Conservation (phyloP, 2,888 invertebrate genomes). For the Rambutsinella grinnellia region DNA sequence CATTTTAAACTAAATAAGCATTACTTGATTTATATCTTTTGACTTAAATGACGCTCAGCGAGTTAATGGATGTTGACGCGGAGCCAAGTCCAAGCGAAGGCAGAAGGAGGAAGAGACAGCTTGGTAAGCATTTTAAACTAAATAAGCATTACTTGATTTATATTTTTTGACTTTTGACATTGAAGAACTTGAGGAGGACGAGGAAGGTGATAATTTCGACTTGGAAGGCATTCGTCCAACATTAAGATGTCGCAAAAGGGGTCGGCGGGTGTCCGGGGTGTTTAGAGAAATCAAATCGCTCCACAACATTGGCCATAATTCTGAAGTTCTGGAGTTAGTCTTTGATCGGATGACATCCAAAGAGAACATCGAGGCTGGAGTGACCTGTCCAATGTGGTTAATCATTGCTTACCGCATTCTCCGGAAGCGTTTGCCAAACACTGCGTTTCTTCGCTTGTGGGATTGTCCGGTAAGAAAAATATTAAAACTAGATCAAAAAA, state of each 20-base stretch:
- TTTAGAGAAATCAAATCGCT: slow-evolving; percentile 8
- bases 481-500: neutral
- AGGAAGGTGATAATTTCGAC: neutral
- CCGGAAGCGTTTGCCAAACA: neutral
- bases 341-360: slow-evolving; percentile 2
- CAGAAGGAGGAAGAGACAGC: too few relatives aligned
- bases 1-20: too few relatives aligned
- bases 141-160: too few relatives aligned
- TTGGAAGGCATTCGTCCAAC: neutral
- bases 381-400: slow-evolving; percentile 15
- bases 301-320: slow-evolving; percentile 17
- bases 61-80: too few relatives aligned
- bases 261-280: slow-evolving; percentile 10
- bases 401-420: slow-evolving; percentile 3
- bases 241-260: slow-evolving; percentile 16
- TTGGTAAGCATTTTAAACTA: too few relatives aligned
- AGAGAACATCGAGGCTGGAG: neutral
- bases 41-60: too few relatives aligned
- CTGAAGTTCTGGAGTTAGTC: slow-evolving; percentile 19
- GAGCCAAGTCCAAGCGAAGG: too few relatives aligned
- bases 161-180: too few relatives aligned
- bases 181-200: neutral
- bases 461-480: slow-evolving; percentile 5
- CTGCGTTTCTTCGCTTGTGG: slow-evolving; percentile 20
- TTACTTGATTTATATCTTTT: too few relatives aligned